These are phyloP conservation scores for Fratercula arctica DNA, from an alignment of 2,797 vertebrate species.

Conservation along the genomic window DNA sequence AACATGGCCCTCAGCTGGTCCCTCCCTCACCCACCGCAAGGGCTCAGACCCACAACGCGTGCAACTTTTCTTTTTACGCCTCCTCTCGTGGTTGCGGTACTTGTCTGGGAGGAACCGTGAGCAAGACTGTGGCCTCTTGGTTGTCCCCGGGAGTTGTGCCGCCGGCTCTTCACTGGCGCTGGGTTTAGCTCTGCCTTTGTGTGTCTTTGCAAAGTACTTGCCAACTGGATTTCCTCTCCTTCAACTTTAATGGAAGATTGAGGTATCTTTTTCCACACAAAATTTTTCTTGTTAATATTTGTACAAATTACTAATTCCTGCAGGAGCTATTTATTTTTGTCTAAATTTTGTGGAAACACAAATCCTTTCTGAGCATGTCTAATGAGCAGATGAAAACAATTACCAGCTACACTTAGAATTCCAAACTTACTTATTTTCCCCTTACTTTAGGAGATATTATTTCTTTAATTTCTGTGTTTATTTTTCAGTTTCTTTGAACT, in stretches of 20 bases:
- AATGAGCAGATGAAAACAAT: neutral
- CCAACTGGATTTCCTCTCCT: neutral
- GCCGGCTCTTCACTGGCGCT: neutral
- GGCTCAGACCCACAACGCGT: accelerated
- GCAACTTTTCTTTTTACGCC: neutral
- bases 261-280: neutral
- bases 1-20: neutral
- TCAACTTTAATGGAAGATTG: neutral
- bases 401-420: neutral
- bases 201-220: neutral
- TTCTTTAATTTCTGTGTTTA: neutral
- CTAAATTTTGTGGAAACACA: neutral
- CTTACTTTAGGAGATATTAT: neutral
- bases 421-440: neutral
- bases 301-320: neutral
- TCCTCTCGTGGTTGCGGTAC: neutral
- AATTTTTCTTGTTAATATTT: neutral
- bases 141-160: neutral
- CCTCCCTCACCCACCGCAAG: accelerated
- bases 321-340: neutral
- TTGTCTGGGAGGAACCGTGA: neutral
- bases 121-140: neutral
- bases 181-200: neutral
- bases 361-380: neutral
- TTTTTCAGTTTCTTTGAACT: neutral